Percentiles rank a stretch among this genome's conserved stretches.
These are phyloP conservation scores for Dreissena rostriformis DNA, from an alignment of 1,140 invertebrate genomes.

Conservation along the genomic window DNA sequence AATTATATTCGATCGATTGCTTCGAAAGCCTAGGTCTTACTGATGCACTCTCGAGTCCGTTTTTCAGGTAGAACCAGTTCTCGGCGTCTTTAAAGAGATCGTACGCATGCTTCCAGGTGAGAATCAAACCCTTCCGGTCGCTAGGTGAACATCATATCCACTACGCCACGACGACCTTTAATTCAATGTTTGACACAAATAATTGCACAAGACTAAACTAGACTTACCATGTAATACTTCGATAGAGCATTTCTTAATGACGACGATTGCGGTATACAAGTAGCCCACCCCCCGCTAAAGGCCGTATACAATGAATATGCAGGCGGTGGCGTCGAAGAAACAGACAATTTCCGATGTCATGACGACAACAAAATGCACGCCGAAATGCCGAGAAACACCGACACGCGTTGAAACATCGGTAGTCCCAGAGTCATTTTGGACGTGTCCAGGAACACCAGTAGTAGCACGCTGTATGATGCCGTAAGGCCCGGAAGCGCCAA, in stretches of 20 bases:
- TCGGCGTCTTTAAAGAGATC: too few species aligned
- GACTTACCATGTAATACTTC: too few species aligned
- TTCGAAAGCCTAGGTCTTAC: too few species aligned
- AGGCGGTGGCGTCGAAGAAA: not conserved
- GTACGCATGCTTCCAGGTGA: too few species aligned
- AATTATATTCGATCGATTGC: too few species aligned
- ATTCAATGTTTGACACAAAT: too few species aligned
- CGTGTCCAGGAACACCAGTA: conserved; percentile 63
- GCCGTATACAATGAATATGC: conserved; percentile 61
- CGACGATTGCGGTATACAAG: conserved; percentile 41
- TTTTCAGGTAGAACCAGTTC: too few species aligned
- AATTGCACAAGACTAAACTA: too few species aligned
- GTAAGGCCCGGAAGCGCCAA: conserved; percentile 59
- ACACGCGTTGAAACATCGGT: conserved; percentile 60
- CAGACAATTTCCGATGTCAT: conserved; percentile 49
- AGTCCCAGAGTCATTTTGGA: conserved; percentile 64
- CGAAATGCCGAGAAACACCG: conserved; percentile 38
- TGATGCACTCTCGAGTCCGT: too few species aligned
- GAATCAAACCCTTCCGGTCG: too few species aligned
- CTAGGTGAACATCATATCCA: too few species aligned
- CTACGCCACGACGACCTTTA: too few species aligned
- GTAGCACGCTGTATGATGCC: conserved; percentile 59
- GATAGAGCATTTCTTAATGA: conserved; percentile 37
- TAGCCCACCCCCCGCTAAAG: conserved; percentile 47
- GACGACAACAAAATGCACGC: conserved; percentile 54